These are phyloP conservation scores for Euwallacea similis DNA, from an alignment of 1,140 invertebrate species.

Conservation along the genomic window DNA sequence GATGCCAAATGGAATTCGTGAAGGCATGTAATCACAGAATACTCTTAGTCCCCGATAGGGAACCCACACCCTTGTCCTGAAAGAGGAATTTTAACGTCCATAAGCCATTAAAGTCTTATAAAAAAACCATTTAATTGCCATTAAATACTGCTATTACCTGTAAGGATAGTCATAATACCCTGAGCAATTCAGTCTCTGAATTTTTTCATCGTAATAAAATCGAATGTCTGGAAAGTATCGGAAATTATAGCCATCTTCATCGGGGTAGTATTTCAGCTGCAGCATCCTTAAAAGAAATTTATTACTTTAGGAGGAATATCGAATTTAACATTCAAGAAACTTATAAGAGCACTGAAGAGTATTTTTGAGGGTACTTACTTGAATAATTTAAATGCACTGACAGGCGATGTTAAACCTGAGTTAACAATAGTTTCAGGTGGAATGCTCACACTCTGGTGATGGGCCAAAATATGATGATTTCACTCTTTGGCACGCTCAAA, in stretches of 20 bases:
- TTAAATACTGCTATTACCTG: constrained; percentile 14
- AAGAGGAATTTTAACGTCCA: not conserved
- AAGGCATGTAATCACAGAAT: constrained; percentile 39
- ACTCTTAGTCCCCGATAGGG: constrained; percentile 37
- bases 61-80: constrained; percentile 37
- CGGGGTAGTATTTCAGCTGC: constrained; percentile 41
- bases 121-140: not conserved
- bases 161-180: constrained; percentile 37
- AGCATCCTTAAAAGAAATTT: constrained; percentile 39
- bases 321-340: not conserved
- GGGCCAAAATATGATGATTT: constrained; percentile 29
- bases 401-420: constrained; percentile 2
- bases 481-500: constrained; percentile 11
- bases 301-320: constrained; percentile 1
- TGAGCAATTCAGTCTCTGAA: constrained; percentile 32
- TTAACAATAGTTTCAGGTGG: constrained; percentile 17
- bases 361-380: constrained; percentile 15
- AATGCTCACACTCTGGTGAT: constrained; percentile 14
- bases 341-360: not conserved
- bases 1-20: constrained; percentile 32
- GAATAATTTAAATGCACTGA: constrained; percentile 18
- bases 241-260: constrained; percentile 40
- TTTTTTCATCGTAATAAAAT: constrained; percentile 42
- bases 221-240: constrained; percentile 40
- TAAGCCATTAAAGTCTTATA: not conserved